Evolutionary conservation across 2,113 vertebrate species (phyloP), one percentile per base, ranked within the genome.

Genomic region (Centropus bengalensis): DNA sequence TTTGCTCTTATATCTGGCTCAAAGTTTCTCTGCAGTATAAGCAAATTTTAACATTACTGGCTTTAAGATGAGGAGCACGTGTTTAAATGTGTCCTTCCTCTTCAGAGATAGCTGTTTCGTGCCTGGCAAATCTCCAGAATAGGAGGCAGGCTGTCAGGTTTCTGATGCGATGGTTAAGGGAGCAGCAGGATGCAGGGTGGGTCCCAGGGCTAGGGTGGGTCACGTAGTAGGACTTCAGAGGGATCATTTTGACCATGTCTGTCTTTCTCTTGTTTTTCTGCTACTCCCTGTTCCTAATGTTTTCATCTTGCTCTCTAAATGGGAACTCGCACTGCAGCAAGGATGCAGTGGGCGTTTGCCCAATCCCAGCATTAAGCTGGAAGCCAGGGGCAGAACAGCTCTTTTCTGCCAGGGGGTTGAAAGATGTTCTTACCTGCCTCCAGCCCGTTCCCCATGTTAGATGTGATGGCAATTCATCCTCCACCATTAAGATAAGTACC

Each of bases 31-130:
- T 83, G 63, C 59, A 28, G 13, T 14, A 49, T 42, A 63, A 55
- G 17, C 13, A 92, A 55, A 78, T 81, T 49, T 54, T 69, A 32
- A 66, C 66, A 62, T 91, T 60, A 32, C 77, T 90, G 63, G n/a
- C 67, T 28, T 9, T n/a, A 32, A 36, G 36, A 62, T 21, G 36
- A 69, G 44, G 51, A 85, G 22, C 13, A 26, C 62, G 17, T 22
- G 6, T n/a, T 54, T 76, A 63, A 62, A 52, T 82, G 66, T 74
- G 9, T 89, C 75, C 54, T 76, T 93, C 7, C 23, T 62, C 78
- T 62, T 27, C 11, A 13, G 4, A 12, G 32, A 40, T 4, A 63
- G 84, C 71, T 33, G 26, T 79, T 75, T 47, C 40, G 30, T 47
- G 55, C 22, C 47, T 69, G 45, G 4, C 15, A 64, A 33, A n/a